phyloP scores from a whole-genome alignment of 2,888 invertebrate genomes.

The Aquatica leii region DNA sequence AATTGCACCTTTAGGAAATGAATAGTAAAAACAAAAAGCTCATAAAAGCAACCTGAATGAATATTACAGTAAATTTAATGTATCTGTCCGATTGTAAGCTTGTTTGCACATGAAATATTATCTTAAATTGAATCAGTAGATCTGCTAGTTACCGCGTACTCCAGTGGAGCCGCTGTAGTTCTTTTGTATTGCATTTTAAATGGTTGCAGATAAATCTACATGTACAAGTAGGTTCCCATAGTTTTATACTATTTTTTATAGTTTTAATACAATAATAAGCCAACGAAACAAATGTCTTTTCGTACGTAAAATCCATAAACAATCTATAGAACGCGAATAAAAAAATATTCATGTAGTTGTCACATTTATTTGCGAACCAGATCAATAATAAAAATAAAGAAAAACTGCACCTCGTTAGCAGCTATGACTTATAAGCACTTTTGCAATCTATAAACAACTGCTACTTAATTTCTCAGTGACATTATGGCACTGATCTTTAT shows the following conservation, averaged over 20 bases:
- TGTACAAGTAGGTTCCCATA: conserved; percentile 28
- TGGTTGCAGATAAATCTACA: conserved; percentile 37
- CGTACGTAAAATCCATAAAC: background rate
- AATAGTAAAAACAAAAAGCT: conserved; percentile 17
- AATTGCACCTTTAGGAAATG: conserved; percentile 5
- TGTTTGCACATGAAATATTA: conserved; percentile 56
- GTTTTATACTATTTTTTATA: conserved; percentile 17
- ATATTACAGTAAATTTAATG: conserved; percentile 46
- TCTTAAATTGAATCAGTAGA: conserved; percentile 55
- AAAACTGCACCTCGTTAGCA: conserved; percentile 49
- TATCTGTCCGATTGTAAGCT: conserved; percentile 53
- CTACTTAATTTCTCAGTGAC: conserved; percentile 56
- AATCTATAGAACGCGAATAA: conserved; percentile 9
- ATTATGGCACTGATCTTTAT: conserved; percentile 53
- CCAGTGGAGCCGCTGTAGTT: conserved; percentile 40
- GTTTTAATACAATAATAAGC: background rate
- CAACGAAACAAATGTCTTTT: background rate
- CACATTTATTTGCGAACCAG: conserved; percentile 28
- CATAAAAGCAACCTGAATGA: conserved; percentile 28
- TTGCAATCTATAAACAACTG: conserved; percentile 54
- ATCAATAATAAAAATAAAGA: conserved; percentile 29
- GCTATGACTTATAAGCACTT: conserved; percentile 48
- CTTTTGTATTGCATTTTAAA: conserved; percentile 40
- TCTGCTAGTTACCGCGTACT: conserved; percentile 50
- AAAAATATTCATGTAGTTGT: conserved; percentile 25